Base-by-base conservation (phyloP, 2,113 vertebrate species). In the Prolemur simus region DNA sequence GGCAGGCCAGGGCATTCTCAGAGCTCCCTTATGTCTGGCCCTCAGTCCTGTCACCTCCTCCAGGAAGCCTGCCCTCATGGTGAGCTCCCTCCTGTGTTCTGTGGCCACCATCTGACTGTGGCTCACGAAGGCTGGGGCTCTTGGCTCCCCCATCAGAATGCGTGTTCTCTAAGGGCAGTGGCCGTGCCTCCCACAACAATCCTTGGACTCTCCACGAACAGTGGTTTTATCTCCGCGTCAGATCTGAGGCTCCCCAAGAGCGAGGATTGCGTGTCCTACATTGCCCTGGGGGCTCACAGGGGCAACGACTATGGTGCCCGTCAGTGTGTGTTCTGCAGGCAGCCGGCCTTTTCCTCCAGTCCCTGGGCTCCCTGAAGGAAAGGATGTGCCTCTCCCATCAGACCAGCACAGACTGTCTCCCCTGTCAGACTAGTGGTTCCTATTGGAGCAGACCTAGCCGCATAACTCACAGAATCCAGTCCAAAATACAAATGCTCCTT, bases 51-150 rank as follows among this genome's bases (percentile, higher is more conserved):
- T 27, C 8, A 42, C 68, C 52, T 81, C 74, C 69, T 69, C 80
- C 80, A 89, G 83, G 84, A 96, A 87, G 49, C 34, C 74, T 63
- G 14, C 87, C 47, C 34, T 71, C 42, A 8, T 34, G 34, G 37
- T 49, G 17, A 71, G 29, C 6, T 6, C 42, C 25, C 15, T 84
- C 39, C n/a, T 20, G 14, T 52, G 27, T 39, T 69, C 9, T 17
- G 34, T 8, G 64, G 25, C 5, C 29, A 14, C 39, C 37, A 9
- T 39, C 25, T 76, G 74, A 39, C 9, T 52, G 7, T 23, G 25
- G 23, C 54, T 27, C 25, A 18, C 13, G 4, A 54, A 20, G 64
- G 23, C 81, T 34, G 15, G 45, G 81, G 8, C 39, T 64, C 47
- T 6, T 6, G 7, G 37, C 25, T 47, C 64, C 78, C 5, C 32